Evolutionary conservation across 2,797 vertebrate genomes (phyloP).

Genomic region (Acanthopagrus latus): DNA sequence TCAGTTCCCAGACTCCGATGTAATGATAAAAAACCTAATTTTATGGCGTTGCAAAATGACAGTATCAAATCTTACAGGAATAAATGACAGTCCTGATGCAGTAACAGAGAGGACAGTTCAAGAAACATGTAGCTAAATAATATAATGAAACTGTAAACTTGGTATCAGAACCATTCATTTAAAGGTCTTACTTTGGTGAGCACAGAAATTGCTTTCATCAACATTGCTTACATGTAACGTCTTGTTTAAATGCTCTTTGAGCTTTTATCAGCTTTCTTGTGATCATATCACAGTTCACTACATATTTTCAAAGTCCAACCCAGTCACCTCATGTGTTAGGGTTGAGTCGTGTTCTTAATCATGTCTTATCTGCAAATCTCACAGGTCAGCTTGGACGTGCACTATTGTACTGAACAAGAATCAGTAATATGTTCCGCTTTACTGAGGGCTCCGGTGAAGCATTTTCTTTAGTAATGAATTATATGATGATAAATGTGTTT

Average conservation of each 20-base stretch:
- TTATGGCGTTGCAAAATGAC: not conserved
- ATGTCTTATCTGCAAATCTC: conserved; percentile 48
- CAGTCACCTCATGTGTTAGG: not conserved
- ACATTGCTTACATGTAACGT: not conserved
- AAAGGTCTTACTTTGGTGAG: not conserved
- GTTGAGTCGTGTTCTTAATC: conserved; percentile 25
- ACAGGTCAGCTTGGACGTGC: conserved; percentile 10
- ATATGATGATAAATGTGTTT: not conserved
- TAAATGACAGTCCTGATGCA: not conserved
- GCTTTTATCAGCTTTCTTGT: conserved; percentile 46
- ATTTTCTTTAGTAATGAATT: not conserved
- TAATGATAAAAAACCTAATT: not conserved
- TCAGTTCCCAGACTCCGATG: not conserved
- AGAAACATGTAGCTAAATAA: not conserved
- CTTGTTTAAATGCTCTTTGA: conserved; percentile 43
- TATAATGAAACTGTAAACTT: not conserved
- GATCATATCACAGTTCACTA: conserved; percentile 27
- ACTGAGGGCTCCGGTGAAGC: not conserved
- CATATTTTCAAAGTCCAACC: conserved; percentile 70
- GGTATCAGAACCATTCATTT: not conserved
- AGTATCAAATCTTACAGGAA: conserved; percentile 13
- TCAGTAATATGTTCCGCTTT: not conserved
- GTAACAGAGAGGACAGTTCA: not conserved
- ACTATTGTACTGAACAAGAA: conserved; percentile 6
- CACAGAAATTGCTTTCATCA: conserved; percentile 5